phyloP scores from a whole-genome alignment of 2,888 invertebrate species.

The Pristionchus maxplancki region DNA sequence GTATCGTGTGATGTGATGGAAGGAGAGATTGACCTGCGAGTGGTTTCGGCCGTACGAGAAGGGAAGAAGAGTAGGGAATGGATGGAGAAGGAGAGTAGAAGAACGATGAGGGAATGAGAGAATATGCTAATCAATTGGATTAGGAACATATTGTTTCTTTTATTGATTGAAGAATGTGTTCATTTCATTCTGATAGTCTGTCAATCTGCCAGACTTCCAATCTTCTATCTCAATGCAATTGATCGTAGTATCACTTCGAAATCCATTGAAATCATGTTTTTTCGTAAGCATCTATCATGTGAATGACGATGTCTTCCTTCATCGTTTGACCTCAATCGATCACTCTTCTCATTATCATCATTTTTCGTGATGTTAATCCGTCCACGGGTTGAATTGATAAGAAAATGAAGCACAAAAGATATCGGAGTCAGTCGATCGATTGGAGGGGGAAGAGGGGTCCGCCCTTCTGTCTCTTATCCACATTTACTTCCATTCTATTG shows the following conservation, averaged over 20 bases:
- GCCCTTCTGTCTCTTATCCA: neutral
- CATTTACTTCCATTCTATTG: neutral
- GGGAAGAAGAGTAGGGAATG: neutral
- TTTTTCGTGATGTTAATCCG: conserved; percentile 12
- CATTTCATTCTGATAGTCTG: too few relatives aligned
- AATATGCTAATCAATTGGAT: neutral
- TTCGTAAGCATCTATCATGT: neutral
- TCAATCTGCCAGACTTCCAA: neutral
- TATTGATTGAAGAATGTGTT: too few relatives aligned
- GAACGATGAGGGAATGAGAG: neutral
- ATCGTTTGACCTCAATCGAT: conserved; percentile 20
- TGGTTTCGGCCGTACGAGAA: neutral
- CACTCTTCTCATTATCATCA: conserved; percentile 2
- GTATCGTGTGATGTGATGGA: neutral
- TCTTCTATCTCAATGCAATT: neutral
- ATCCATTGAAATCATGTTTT: too few relatives aligned
- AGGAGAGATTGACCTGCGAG: neutral
- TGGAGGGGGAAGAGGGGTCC: neutral
- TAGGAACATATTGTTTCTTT: neutral
- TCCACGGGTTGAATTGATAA: conserved; percentile 22
- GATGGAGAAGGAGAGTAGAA: neutral
- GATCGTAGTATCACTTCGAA: too few relatives aligned
- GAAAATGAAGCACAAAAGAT: conserved; percentile 15
- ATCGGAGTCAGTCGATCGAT: conserved; percentile 7
- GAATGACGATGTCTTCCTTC: neutral